Conservation (phyloP, 2,797 vertebrate genomes). For the Cynodonichthys magdalenae region DNA sequence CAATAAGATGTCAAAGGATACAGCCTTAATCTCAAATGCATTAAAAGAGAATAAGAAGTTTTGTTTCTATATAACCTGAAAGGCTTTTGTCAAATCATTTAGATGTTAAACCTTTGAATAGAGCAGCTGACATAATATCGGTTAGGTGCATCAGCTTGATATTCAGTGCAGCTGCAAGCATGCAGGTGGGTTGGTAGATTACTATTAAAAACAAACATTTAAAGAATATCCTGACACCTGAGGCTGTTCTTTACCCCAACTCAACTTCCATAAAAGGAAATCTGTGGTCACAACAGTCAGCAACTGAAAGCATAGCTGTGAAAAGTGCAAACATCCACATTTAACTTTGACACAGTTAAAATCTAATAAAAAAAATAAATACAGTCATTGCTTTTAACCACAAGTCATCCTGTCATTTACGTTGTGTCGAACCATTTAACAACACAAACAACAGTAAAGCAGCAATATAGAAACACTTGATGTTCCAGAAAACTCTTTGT, state of each 20-base stretch:
- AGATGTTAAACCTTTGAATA: not conserved
- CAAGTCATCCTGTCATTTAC: constrained; percentile 35
- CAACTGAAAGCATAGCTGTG: constrained; percentile 20
- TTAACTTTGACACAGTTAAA: constrained; percentile 29
- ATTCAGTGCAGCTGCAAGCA: constrained; percentile 13
- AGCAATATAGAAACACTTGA: constrained; percentile 10
- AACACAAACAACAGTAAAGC: not conserved
- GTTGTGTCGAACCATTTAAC: constrained; percentile 14
- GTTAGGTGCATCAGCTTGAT: constrained; percentile 19
- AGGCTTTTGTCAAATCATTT: not conserved
- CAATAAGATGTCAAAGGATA: no score
- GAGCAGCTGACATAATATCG: constrained; percentile 13
- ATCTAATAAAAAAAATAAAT: constrained; percentile 31
- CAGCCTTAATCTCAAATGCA: no score
- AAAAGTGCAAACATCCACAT: constrained; percentile 38
- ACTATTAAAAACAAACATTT: not conserved
- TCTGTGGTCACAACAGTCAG: constrained; percentile 39
- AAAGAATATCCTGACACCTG: constrained; percentile 13
- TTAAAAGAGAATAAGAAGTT: no score
- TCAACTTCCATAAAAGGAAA: constrained; percentile 61
- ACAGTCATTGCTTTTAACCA: constrained; percentile 34
- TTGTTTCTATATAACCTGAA: not conserved
- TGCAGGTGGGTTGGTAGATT: constrained; percentile 1
- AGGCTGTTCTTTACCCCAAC: constrained; percentile 17
- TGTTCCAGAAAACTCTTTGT: not conserved